Evolutionary conservation across 1,140 invertebrate genomes (phyloP).

Genomic region (Drosophila albomicans): DNA sequence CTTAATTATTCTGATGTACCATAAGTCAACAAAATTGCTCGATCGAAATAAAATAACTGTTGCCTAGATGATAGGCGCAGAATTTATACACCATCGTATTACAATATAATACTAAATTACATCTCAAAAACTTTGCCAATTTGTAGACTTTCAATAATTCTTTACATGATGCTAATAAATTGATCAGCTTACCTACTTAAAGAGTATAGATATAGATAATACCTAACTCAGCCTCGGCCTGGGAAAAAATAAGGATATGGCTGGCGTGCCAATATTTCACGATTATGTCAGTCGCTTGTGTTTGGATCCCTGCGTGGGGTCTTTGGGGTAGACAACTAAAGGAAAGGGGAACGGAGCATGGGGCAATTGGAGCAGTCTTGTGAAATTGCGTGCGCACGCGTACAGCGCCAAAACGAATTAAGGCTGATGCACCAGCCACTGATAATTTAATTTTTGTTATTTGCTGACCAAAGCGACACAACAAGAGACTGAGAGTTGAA

Average conservation of each 20-base stretch:
- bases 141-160: too few species aligned
- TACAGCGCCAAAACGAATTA: slow-evolving; percentile 83
- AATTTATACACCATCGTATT: background rate
- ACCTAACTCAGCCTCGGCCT: background rate
- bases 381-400: slow-evolving; percentile 75
- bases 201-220: background rate
- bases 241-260: slow-evolving; percentile 8
- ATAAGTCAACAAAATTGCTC: too few species aligned
- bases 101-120: too few species aligned
- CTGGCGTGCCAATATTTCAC: slow-evolving; percentile 78
- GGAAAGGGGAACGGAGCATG: background rate
- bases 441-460: slow-evolving; percentile 77
- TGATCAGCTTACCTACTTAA: background rate
- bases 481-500: background rate
- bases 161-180: background rate
- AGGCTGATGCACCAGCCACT: slow-evolving; percentile 73
- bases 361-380: slow-evolving; percentile 6
- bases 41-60: background rate
- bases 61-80: background rate
- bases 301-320: slow-evolving; percentile 67
- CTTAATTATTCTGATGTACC: too few species aligned
- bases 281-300: slow-evolving; percentile 80
- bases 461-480: background rate
- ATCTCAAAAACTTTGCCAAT: too few species aligned
- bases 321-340: background rate